Base-by-base conservation (phyloP, 2,113 vertebrate species). In the Oenanthe melanoleuca region DNA sequence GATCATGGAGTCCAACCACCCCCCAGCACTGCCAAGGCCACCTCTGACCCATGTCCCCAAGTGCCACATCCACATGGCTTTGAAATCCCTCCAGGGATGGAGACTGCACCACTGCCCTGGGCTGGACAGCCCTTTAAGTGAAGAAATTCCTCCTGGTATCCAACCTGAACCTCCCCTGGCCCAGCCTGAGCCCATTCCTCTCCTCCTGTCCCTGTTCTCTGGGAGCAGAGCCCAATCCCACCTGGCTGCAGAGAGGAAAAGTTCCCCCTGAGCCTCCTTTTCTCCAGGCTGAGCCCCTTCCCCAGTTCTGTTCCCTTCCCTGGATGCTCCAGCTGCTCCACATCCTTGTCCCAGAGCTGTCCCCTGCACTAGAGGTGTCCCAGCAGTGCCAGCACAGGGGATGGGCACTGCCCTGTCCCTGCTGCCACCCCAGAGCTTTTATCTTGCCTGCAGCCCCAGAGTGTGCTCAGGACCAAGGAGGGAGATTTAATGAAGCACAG, bases 281-380 rank as follows among this genome's bases (percentile, higher is more conserved):
- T 40, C 57, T 79, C 24, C 85, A 64, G 49, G 29, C 40, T 71
- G 74, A 79, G 49, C 29, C 29, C 57, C n/a, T 61, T 67, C 26
- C 25, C 53, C 80, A 75, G n/a, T 25, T 50, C 44, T 0, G 0
- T 75, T 34, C 44, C 52, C 42, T 59, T 26, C 18, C 26, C 73
- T 78, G 84, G 3, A n/a, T 0, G 0, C 60, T 57, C 42, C 34
- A 65, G 20, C 31, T 8, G 1, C 37, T 66, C 61, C 0, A 1
- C 5, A 42, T 29, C 15, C 13, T 5, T 65, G 34, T 37, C 34
- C 34, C 34, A 37, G 34, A 37, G 34, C 34, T 37, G 33, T 19
- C 47, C 37, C 26, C 83, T 45, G 33, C 0, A 0, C 26, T 60
- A 47, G 47, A 38, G 64, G 15, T 69, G 38, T 6, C 55, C 12